These are phyloP conservation scores for Micrasema longulum DNA, from an alignment of 1,140 invertebrate genomes.

Conservation along the genomic window DNA sequence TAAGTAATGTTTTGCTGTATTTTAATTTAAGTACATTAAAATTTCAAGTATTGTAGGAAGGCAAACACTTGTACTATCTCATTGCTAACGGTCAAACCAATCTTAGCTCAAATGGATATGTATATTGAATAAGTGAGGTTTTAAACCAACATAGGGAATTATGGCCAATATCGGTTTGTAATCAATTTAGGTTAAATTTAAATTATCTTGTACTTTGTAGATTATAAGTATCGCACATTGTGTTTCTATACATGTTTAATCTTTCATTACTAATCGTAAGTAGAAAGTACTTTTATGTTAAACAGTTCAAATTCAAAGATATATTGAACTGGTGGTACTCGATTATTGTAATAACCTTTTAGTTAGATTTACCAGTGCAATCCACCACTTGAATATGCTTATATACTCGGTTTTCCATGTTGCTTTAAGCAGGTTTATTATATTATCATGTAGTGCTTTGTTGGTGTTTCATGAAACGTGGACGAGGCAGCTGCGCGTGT, in stretches of 20 bases:
- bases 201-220: constrained; percentile 53
- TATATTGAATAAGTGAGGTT: constrained; percentile 41
- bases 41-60: constrained; percentile 24
- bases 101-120: constrained; percentile 35
- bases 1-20: not conserved
- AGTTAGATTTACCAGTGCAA: constrained; percentile 38
- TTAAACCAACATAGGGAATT: constrained; percentile 52
- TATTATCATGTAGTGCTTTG: not conserved
- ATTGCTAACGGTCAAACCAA: constrained; percentile 32
- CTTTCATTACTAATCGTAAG: constrained; percentile 41
- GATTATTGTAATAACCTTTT: constrained; percentile 15
- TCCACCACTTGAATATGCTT: constrained; percentile 26
- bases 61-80: constrained; percentile 15
- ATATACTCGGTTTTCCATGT: constrained; percentile 22
- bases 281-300: constrained; percentile 42
- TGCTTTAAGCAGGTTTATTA: constrained; percentile 34
- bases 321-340: constrained; percentile 26
- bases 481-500: constrained; percentile 24
- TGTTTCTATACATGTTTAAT: constrained; percentile 52
- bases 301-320: constrained; percentile 31
- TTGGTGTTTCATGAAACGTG: constrained; percentile 17
- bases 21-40: constrained; percentile 26
- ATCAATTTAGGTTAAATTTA: constrained; percentile 50
- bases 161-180: constrained; percentile 50
- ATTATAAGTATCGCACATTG: constrained; percentile 49